phyloP scores from a whole-genome alignment of 2,888 invertebrate genomes.

The Meteorus cinctellus region DNA sequence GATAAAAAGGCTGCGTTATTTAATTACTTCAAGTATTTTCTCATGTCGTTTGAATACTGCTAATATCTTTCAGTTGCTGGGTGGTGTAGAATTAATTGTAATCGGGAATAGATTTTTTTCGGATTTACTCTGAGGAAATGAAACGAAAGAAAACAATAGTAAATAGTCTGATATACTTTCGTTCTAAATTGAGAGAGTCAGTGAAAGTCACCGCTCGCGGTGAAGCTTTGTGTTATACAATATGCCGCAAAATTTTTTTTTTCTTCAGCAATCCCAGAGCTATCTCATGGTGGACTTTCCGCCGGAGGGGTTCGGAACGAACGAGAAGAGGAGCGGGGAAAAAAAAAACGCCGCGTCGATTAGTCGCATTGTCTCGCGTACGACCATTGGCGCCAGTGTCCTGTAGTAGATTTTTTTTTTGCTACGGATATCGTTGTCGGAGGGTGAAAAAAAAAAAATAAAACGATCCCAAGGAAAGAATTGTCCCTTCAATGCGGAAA shows the following conservation, averaged over 20 bases:
- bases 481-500: constrained; percentile 45
- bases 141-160: background rate
- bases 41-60: background rate
- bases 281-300: background rate
- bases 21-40: background rate
- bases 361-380: constrained; percentile 55
- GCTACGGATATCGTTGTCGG: constrained; percentile 14
- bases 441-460: constrained; percentile 27
- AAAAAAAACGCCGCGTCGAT: constrained; percentile 48
- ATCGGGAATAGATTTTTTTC: background rate
- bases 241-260: constrained; percentile 1
- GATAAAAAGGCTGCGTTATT: background rate
- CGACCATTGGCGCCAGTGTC: constrained; percentile 53
- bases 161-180: background rate
- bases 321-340: background rate
- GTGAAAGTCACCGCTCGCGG: background rate
- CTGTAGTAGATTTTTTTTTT: constrained; percentile 47
- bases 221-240: background rate
- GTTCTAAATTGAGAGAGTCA: background rate
- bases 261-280: background rate
- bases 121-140: background rate
- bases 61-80: background rate
- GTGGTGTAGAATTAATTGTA: background rate
- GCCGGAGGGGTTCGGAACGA: background rate
- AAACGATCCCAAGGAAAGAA: constrained; percentile 25